These are phyloP conservation scores for Bufotes viridis DNA, from an alignment of 2,797 vertebrate genomes.

Conservation along the genomic window DNA sequence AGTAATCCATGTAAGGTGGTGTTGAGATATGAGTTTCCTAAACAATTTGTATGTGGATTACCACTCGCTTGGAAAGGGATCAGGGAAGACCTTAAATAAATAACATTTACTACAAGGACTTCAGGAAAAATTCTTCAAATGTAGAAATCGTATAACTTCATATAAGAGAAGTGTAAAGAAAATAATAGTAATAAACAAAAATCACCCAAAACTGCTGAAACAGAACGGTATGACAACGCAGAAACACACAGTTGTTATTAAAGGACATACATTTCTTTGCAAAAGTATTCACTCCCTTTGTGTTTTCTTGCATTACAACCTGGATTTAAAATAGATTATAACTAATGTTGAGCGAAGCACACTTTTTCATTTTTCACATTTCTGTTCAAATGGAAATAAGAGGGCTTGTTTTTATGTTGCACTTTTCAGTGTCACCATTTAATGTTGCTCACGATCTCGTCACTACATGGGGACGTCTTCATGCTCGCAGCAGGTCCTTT, in stretches of 20 bases:
- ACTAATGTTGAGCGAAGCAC: no score
- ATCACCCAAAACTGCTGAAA: not conserved
- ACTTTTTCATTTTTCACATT: no score
- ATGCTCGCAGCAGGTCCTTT: no score
- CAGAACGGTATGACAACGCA: not conserved
- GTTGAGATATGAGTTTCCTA: slow-evolving; percentile 55
- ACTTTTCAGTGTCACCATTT: no score
- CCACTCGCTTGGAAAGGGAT: slow-evolving; percentile 19
- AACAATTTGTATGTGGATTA: slow-evolving; percentile 60
- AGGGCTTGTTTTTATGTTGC: no score
- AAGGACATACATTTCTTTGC: no score
- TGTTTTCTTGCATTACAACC: no score
- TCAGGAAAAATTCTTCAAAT: slow-evolving; percentile 31
- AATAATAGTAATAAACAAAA: not conserved
- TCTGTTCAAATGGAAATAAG: no score
- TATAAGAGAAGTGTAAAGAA: not conserved
- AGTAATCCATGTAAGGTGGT: slow-evolving; percentile 58
- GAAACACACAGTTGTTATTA: not conserved
- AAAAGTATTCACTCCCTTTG: no score
- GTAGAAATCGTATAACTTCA: not conserved
- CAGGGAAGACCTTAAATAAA: slow-evolving; percentile 45
- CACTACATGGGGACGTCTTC: no score
- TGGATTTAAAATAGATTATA: no score
- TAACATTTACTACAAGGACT: not conserved
- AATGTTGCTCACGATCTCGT: no score